Percentiles rank a stretch among this genome's conserved stretches.
Conservation (phyloP, 2,797 vertebrate genomes). For the Diplodus sargus region DNA sequence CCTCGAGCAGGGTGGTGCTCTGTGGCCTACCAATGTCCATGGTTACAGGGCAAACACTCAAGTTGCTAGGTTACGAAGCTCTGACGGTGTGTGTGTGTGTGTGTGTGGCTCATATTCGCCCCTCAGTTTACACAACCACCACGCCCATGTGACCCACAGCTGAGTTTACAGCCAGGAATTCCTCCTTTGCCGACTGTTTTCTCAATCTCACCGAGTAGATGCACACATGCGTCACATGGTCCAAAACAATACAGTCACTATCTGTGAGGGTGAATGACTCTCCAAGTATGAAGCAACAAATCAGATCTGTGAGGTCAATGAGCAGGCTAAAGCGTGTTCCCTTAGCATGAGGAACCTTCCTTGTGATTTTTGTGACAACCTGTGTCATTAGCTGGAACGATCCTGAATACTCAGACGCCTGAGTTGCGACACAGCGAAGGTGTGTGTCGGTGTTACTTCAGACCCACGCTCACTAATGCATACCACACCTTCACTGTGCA, state of each 20-base stretch:
- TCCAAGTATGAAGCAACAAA: neutral
- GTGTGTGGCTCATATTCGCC: constrained; percentile 5
- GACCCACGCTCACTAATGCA: constrained; percentile 10
- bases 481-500: constrained; percentile 20
- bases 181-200: constrained; percentile 32
- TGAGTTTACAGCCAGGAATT: constrained; percentile 31
- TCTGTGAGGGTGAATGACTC: neutral
- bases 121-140: constrained; percentile 49
- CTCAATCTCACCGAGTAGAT: neutral
- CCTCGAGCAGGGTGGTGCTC: constrained; percentile 42
- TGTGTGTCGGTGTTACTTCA: constrained; percentile 6
- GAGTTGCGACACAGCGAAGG: neutral
- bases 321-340: neutral
- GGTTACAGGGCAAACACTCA: constrained; percentile 71
- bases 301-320: neutral
- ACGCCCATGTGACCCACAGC: constrained; percentile 63
- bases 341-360: neutral
- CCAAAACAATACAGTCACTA: constrained; percentile 1
- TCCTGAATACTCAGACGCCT: neutral
- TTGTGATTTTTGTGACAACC: neutral
- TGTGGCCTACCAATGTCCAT: constrained; percentile 61
- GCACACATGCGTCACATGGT: neutral
- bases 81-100: constrained; percentile 17
- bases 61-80: constrained; percentile 71
- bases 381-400: neutral